Evolutionary conservation across 2,888 invertebrate species (phyloP).

Genomic region (Hofmannophila pseudospretella): DNA sequence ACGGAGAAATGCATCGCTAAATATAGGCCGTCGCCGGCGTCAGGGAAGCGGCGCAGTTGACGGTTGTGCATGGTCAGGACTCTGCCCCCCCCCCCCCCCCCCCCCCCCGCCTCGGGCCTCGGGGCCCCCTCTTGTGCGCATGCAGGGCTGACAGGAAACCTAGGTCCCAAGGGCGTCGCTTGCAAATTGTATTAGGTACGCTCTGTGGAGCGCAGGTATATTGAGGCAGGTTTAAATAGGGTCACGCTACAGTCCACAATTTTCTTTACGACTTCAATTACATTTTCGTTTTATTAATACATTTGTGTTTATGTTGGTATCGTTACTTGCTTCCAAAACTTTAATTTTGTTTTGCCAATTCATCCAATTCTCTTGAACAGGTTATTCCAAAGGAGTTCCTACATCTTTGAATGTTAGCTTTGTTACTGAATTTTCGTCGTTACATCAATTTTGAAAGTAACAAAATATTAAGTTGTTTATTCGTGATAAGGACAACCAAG

Average conservation of each 20-base stretch:
- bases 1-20: conserved; percentile 61
- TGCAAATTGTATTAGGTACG: conserved; percentile 2
- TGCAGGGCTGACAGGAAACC: conserved; percentile 27
- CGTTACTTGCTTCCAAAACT: too few relatives aligned
- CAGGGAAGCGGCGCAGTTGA: conserved; percentile 31
- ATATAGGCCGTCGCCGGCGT: conserved; percentile 54
- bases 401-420: too few relatives aligned
- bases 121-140: neutral
- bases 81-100: conserved; percentile 26
- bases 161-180: conserved; percentile 12
- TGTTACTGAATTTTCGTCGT: too few relatives aligned
- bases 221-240: conserved; percentile 6
- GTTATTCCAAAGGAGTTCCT: too few relatives aligned
- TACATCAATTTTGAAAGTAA: too few relatives aligned
- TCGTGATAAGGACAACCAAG: too few relatives aligned
- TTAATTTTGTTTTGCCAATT: too few relatives aligned
- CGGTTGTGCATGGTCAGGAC: conserved; percentile 72
- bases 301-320: too few relatives aligned
- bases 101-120: conserved; percentile 10
- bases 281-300: too few relatives aligned
- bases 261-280: too few relatives aligned
- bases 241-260: neutral
- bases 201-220: neutral
- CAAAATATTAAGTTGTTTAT: too few relatives aligned
- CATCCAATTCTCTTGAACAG: too few relatives aligned